Percentiles rank a stretch among this genome's conserved stretches.
phyloP scores from a whole-genome alignment of 2,888 invertebrate genomes.

The Cosmia trapezina region DNA sequence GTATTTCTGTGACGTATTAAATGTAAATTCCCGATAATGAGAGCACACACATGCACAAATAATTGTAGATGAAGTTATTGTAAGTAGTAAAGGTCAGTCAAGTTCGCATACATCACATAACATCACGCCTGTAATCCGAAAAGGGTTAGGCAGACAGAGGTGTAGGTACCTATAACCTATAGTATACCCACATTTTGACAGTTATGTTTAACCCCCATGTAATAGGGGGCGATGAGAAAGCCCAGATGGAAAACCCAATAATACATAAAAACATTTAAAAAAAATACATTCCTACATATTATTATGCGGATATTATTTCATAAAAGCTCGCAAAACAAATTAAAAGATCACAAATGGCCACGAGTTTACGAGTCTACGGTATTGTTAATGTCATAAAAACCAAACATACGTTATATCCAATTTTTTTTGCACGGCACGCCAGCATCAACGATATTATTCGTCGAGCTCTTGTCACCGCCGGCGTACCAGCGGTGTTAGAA shows the following conservation, averaged over 20 bases:
- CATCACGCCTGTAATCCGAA: not conserved
- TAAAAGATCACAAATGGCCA: not conserved
- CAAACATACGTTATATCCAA: not conserved
- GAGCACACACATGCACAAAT: constrained; percentile 10
- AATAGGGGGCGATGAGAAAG: not conserved
- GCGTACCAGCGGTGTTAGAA: no score
- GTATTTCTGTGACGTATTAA: not conserved
- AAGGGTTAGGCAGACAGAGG: not conserved
- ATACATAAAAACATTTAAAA: not conserved
- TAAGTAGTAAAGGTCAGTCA: constrained; percentile 15
- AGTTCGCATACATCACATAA: not conserved
- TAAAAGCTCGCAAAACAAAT: constrained; percentile 3
- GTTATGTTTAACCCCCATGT: not conserved
- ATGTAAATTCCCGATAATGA: constrained; percentile 3
- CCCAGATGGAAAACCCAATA: not conserved
- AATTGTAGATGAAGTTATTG: not conserved
- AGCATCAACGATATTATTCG: no score
- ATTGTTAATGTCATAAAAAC: not conserved
- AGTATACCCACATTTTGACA: not conserved
- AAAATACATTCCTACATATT: not conserved
- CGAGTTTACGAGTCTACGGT: not conserved
- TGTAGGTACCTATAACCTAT: not conserved
- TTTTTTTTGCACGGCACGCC: no score
- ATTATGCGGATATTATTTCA: not conserved
- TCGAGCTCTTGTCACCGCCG: no score